Evolutionary conservation across 2,888 invertebrate species (phyloP), one percentile per base, ranked within the genome.

Genomic region (Chelonus formosanus): DNA sequence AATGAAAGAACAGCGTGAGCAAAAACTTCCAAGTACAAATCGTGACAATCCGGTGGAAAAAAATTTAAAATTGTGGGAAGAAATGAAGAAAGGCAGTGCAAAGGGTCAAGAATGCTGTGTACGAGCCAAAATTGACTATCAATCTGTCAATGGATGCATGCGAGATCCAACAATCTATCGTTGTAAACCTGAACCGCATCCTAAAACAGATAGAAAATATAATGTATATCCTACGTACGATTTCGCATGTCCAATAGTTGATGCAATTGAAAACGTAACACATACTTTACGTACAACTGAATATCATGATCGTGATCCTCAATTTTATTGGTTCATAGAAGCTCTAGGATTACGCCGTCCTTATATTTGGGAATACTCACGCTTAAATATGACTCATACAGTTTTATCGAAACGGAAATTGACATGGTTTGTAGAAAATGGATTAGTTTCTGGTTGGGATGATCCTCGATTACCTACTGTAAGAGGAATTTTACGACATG

Each of bases 161-260:
- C 88, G 99, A 44, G 99, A 99, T 87, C 99, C 99, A 40, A 98
- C 98, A 34, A 97, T 99, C 78, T 99, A 98, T 84, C 88, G 99
- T 10, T 99, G 98, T 86, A 99, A 99, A 85, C 92, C 92, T 60
- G 98, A 98, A 82, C 88, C 91, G 1, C 99, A 99, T 86, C 95
- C 98, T 0, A 88, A 94, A 36, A 98, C 98, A 5, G 97, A 97
- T 64, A 90, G 88, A 34, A 93, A 96, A 85, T 99, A 98, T 86
- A 98, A 97, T 80, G 98, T 97, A 0, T 99, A 99, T 85, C 99
- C 99, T 32, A 99, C 99, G 0, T 99, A 99, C 80, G 99, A 99
- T 86, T 99, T 99, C 86, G 98, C 99, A 0, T 99, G 99, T 81
- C 99, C 99, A 0, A 97, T 99, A 79, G 98, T 99, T 58, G 99